These are phyloP conservation scores for Drosophila malerkotliana DNA, from an alignment of 1,140 invertebrate species.

Conservation along the genomic window DNA sequence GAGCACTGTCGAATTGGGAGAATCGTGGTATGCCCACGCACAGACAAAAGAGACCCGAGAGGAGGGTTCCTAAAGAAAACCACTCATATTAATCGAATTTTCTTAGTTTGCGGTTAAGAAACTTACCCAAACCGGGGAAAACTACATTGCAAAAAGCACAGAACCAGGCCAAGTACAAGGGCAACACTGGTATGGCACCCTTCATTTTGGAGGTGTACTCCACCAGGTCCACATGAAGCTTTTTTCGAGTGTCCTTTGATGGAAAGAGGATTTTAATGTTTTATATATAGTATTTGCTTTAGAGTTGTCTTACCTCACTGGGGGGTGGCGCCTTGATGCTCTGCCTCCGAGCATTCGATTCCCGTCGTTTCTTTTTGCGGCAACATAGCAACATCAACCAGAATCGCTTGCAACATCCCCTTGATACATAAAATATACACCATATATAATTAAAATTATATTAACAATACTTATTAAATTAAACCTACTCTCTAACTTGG, in stretches of 20 bases:
- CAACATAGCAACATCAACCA: slow-evolving; percentile 76
- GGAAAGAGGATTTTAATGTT: background rate
- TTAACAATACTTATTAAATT: background rate
- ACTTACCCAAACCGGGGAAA: slow-evolving; percentile 92
- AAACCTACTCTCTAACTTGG: slow-evolving; percentile 52
- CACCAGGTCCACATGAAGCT: slow-evolving; percentile 90
- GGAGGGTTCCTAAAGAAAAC: slow-evolving; percentile 89
- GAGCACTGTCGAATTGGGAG: slow-evolving; percentile 88
- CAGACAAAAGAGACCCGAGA: slow-evolving; percentile 93
- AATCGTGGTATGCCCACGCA: slow-evolving; percentile 95
- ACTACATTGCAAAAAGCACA: slow-evolving; percentile 94
- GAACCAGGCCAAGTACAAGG: slow-evolving; percentile 92
- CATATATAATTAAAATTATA: background rate
- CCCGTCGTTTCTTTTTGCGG: slow-evolving; percentile 77
- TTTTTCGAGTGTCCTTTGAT: slow-evolving; percentile 90
- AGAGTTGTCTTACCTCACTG: slow-evolving; percentile 84
- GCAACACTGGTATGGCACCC: slow-evolving; percentile 94
- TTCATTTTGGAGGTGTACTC: slow-evolving; percentile 93
- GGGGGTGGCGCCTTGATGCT: slow-evolving; percentile 87
- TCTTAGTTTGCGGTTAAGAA: background rate
- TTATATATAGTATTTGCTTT: background rate
- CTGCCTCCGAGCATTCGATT: slow-evolving; percentile 85
- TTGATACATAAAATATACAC: slow-evolving; percentile 13
- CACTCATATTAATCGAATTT: slow-evolving; percentile 8
- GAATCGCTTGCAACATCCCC: slow-evolving; percentile 76